These are phyloP conservation scores for Celastrina argiolus DNA, from an alignment of 2,888 invertebrate genomes.

Conservation along the genomic window DNA sequence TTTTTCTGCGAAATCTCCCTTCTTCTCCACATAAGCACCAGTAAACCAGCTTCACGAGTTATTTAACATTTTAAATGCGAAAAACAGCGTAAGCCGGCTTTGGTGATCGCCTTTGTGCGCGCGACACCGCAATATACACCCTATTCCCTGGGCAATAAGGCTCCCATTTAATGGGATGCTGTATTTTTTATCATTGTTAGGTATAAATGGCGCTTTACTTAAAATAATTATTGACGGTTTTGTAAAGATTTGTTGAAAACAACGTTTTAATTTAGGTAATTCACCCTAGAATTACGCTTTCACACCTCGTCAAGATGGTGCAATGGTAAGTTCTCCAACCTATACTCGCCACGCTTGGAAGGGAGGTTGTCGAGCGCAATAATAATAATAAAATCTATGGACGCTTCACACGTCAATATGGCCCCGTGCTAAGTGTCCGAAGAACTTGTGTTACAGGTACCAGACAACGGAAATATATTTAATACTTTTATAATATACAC, in stretches of 20 bases:
- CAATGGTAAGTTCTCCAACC: too few species aligned
- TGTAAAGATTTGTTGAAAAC: background rate
- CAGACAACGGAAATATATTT: too few species aligned
- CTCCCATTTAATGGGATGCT: background rate
- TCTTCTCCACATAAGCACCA: background rate
- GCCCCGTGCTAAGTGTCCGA: too few species aligned
- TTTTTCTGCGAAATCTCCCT: background rate
- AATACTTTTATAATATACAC: too few species aligned
- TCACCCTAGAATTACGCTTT: too few species aligned
- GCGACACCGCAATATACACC: background rate
- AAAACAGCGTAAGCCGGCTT: background rate
- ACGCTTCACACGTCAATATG: too few species aligned
- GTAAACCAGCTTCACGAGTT: conserved; percentile 9
- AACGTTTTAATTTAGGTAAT: background rate
- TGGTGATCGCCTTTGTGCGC: background rate
- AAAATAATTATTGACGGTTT: conserved; percentile 9
- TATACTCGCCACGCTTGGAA: too few species aligned
- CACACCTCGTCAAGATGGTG: too few species aligned
- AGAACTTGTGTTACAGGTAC: too few species aligned
- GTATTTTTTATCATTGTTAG: conserved; percentile 1
- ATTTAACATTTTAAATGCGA: conserved; percentile 14
- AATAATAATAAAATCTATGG: too few species aligned
- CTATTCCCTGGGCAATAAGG: background rate
- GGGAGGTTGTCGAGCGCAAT: too few species aligned
- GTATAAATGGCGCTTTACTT: conserved; percentile 3